phyloP scores from a whole-genome alignment of 2,797 vertebrate species.

The Chaetodon trifasciatus region DNA sequence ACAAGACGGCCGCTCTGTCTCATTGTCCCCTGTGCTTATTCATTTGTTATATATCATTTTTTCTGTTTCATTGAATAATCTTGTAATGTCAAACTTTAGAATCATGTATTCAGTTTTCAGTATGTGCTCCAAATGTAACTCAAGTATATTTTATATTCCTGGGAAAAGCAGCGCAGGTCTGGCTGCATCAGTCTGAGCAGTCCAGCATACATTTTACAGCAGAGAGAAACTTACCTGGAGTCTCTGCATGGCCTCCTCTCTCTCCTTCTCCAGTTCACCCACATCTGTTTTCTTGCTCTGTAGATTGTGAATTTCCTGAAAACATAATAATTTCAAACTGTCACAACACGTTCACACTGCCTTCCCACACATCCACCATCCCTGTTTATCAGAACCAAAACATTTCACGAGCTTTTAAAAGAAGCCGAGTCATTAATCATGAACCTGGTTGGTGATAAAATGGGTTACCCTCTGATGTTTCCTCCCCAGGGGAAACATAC shows the following conservation, averaged over 20 bases:
- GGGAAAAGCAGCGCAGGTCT: too few species aligned
- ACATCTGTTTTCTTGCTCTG: constrained; percentile 88
- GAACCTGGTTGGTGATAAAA: constrained; percentile 10
- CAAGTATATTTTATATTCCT: too few species aligned
- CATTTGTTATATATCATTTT: not conserved
- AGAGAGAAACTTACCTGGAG: constrained; percentile 86
- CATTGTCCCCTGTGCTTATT: not conserved
- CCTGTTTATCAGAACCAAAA: not conserved
- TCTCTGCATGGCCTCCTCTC: constrained; percentile 89
- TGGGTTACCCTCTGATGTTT: constrained; percentile 41
- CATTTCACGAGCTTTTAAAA: constrained; percentile 6
- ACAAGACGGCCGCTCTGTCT: not conserved
- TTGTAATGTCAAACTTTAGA: not conserved
- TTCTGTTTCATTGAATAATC: not conserved
- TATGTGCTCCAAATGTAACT: not conserved
- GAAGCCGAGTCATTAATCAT: constrained; percentile 32
- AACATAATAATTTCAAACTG: constrained; percentile 41
- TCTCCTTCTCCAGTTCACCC: constrained; percentile 85
- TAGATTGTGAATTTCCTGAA: constrained; percentile 93
- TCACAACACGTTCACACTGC: constrained; percentile 8
- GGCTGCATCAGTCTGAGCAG: not conserved
- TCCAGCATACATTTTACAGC: not conserved
- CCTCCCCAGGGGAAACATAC: not conserved
- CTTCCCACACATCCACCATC: not conserved
- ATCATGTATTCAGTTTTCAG: not conserved